phyloP scores from a whole-genome alignment of 1,140 invertebrate genomes.

The Pararge aegeria region DNA sequence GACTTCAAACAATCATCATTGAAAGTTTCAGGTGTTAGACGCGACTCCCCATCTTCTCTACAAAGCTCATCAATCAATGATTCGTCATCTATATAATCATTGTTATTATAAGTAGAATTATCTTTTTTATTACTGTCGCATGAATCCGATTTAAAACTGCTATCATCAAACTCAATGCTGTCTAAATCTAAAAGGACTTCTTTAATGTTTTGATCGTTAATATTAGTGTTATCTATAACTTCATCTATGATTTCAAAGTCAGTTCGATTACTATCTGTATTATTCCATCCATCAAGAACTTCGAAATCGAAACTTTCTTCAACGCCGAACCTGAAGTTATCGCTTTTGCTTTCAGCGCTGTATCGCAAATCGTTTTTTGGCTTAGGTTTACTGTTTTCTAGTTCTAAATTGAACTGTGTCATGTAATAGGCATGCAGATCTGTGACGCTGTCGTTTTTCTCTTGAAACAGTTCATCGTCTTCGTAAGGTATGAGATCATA shows the following conservation, averaged over 20 bases:
- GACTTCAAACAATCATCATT: constrained; percentile 61
- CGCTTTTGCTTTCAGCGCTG: constrained; percentile 40
- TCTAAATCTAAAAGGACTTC: constrained; percentile 70
- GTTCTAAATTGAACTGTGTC: constrained; percentile 71
- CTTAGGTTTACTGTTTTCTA: constrained; percentile 58
- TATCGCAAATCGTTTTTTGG: constrained; percentile 31
- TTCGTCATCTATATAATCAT: constrained; percentile 72
- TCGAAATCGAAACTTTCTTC: constrained; percentile 73
- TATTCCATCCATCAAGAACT: constrained; percentile 57
- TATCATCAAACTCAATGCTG: constrained; percentile 66
- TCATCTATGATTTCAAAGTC: constrained; percentile 66
- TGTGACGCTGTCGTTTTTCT: constrained; percentile 55
- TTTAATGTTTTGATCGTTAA: constrained; percentile 69
- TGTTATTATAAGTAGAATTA: constrained; percentile 44
- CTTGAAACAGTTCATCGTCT: constrained; percentile 58
- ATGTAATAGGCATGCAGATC: constrained; percentile 72
- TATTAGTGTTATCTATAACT: constrained; percentile 60
- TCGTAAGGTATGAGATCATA: constrained; percentile 65
- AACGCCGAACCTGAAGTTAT: constrained; percentile 60
- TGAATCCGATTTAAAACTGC: constrained; percentile 50
- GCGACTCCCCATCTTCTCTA: constrained; percentile 63
- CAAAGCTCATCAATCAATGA: constrained; percentile 68
- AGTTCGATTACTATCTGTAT: constrained; percentile 37
- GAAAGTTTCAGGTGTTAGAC: constrained; percentile 60
- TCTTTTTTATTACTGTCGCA: constrained; percentile 41